Evolutionary conservation across 2,113 vertebrate genomes (phyloP).

Genomic region (Pardalotus punctatus): DNA sequence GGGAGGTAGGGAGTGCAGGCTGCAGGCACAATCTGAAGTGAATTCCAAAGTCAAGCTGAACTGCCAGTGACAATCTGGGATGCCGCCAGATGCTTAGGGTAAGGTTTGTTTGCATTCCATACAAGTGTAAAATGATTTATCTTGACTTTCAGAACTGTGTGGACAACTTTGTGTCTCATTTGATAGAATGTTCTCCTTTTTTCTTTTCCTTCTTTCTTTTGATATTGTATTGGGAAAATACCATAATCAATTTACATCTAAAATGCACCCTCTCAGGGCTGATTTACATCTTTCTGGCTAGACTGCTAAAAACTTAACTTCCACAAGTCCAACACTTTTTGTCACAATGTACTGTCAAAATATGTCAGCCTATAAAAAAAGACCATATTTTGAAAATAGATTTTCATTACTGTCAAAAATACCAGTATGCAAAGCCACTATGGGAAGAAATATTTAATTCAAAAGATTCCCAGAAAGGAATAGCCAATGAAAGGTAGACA

Average conservation of each 20-base stretch:
- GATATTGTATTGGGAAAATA: not conserved
- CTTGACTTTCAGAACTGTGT: not conserved
- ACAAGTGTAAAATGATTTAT: not conserved
- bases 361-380: not conserved
- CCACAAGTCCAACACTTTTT: not conserved
- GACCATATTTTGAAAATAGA: not conserved
- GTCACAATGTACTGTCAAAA: not conserved
- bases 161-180: not conserved
- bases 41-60: not conserved
- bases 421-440: not conserved
- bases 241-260: not conserved
- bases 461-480: not conserved
- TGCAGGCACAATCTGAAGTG: not conserved
- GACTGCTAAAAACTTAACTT: not conserved
- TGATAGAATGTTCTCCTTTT: not conserved
- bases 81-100: not conserved
- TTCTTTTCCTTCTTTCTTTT: not conserved
- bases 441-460: not conserved
- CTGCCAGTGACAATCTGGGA: accelerated
- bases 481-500: not conserved
- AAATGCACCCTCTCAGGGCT: not conserved
- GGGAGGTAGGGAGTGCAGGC: not conserved
- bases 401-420: not conserved
- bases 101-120: not conserved
- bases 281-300: not conserved